These are phyloP conservation scores for Macrosteles quadrilineatus DNA, from an alignment of 1,140 invertebrate species.

Conservation along the genomic window DNA sequence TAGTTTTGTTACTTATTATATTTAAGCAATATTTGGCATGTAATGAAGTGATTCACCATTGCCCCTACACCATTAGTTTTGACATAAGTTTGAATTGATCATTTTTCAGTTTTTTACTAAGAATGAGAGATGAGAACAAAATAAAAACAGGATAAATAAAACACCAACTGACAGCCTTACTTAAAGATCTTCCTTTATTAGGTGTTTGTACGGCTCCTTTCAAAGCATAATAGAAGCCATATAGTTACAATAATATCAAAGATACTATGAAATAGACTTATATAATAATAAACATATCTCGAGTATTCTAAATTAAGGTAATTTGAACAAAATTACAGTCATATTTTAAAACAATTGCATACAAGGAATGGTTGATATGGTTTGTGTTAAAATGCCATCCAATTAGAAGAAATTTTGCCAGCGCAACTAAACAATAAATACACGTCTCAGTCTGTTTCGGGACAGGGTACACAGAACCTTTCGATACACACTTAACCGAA, in stretches of 20 bases:
- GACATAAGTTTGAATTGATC: too few species aligned
- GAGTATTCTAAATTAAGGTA: constrained; percentile 35
- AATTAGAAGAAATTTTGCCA: constrained; percentile 7
- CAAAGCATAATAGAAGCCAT: constrained; percentile 36
- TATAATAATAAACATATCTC: constrained; percentile 37
- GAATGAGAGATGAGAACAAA: too few species aligned
- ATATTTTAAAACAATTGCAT: constrained; percentile 24
- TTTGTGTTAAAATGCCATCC: constrained; percentile 9
- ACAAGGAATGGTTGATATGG: constrained; percentile 31
- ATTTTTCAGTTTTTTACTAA: too few species aligned
- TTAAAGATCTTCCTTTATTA: constrained; percentile 32
- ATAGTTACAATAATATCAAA: constrained; percentile 38
- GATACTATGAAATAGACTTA: constrained; percentile 33
- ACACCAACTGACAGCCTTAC: constrained; percentile 16
- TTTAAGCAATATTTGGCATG: too few species aligned
- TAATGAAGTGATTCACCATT: too few species aligned
- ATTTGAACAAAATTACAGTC: constrained; percentile 34
- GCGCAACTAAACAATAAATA: constrained; percentile 23
- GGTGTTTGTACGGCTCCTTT: constrained; percentile 36
- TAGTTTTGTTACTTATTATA: too few species aligned
- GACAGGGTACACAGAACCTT: constrained; percentile 23
- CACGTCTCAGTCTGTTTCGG: constrained; percentile 12
- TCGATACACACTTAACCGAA: constrained; percentile 21
- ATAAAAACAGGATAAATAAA: constrained; percentile 13
- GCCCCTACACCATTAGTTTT: too few species aligned